A percentile compares a stretch with the other conserved stretches of the same genome.
Conservation (phyloP, 2,113 vertebrate genomes). For the Trachemys scripta region DNA sequence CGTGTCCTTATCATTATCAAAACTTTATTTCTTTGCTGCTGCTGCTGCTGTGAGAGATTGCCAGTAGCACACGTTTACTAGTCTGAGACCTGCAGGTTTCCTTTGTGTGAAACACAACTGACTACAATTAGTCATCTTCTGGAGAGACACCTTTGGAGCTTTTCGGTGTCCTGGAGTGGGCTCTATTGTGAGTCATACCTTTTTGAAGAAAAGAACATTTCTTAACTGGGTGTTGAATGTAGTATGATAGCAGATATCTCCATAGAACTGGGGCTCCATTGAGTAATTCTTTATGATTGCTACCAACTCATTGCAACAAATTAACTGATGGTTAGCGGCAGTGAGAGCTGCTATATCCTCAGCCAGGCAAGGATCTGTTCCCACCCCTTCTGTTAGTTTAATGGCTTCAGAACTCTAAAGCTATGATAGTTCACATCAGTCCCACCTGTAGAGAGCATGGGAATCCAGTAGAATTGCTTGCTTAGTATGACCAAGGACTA, state of each 20-base stretch:
- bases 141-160: background rate
- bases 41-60: background rate
- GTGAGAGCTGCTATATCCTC: background rate
- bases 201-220: background rate
- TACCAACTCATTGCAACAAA: accelerated
- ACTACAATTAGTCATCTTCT: background rate
- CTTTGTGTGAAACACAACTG: background rate
- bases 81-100: accelerated
- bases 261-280: background rate
- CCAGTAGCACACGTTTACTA: conserved; percentile 27
- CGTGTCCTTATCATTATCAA: conserved; percentile 11
- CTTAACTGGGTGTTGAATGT: background rate
- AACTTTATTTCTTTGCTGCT: background rate
- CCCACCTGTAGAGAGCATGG: background rate
- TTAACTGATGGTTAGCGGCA: background rate
- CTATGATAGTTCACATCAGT: conserved; percentile 26
- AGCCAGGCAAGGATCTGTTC: accelerated
- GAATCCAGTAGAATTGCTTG: background rate
- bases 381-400: background rate
- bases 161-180: background rate
- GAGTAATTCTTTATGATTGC: background rate
- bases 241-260: background rate
- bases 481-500: conserved; percentile 26
- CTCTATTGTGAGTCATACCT: background rate
- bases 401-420: conserved; percentile 18